Evolutionary conservation across 2,113 vertebrate genomes (phyloP).

Genomic region (Otolemur garnettii): DNA sequence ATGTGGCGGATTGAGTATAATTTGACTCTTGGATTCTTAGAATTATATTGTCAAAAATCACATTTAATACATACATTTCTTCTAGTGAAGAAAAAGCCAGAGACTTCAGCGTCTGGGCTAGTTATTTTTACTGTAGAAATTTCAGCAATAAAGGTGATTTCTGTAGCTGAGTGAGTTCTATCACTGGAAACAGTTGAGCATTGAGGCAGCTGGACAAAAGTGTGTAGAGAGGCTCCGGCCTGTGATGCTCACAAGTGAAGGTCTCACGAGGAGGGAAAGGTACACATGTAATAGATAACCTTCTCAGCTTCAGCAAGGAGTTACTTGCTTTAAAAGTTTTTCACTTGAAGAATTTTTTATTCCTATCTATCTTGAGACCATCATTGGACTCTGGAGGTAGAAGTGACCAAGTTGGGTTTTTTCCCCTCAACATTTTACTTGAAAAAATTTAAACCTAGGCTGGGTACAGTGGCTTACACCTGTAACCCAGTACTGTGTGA

Average conservation of each 20-base stretch:
- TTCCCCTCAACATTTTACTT: slow-evolving; percentile 14
- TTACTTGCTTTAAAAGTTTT: slow-evolving; percentile 37
- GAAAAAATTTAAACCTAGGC: neutral
- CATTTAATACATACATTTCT: slow-evolving; percentile 21
- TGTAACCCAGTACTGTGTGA: too few relatives aligned
- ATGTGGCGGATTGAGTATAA: slow-evolving; percentile 36
- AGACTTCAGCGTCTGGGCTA: neutral
- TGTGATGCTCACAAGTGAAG: neutral
- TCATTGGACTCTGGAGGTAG: neutral
- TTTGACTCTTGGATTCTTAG: slow-evolving; percentile 28
- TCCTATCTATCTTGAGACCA: slow-evolving; percentile 40
- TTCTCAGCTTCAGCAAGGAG: neutral
- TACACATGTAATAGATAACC: neutral
- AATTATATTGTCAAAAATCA: slow-evolving; percentile 33
- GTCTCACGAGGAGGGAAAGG: neutral
- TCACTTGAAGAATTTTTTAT: neutral
- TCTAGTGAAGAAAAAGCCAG: slow-evolving; percentile 49
- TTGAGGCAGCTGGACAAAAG: neutral
- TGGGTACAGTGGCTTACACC: too few relatives aligned
- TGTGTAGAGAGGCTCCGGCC: neutral
- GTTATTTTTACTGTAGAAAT: slow-evolving; percentile 54
- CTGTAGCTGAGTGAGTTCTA: slow-evolving; percentile 20
- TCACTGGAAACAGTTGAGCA: slow-evolving; percentile 59
- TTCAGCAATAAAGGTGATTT: slow-evolving; percentile 51
- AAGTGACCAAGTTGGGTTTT: neutral